Conservation (phyloP, 2,888 invertebrate species). For the Masnerella sp. region DNA sequence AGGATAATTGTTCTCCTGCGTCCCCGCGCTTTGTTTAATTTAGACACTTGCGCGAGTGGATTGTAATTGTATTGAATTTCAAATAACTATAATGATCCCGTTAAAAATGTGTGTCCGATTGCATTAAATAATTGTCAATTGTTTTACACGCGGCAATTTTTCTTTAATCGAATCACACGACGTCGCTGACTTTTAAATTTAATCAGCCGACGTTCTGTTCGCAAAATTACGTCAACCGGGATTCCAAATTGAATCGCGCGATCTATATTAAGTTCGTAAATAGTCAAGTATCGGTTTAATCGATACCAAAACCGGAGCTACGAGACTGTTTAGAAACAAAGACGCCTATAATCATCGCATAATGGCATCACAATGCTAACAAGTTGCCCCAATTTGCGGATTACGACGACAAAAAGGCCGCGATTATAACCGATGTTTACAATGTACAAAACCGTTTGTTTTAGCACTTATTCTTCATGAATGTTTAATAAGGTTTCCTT, state of each 20-base stretch:
- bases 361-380: constrained; percentile 2
- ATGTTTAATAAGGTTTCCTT: constrained; percentile 32
- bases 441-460: constrained; percentile 5
- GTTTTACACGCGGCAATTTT: background rate
- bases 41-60: constrained; percentile 26
- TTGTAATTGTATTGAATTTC: constrained; percentile 36
- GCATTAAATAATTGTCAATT: constrained; percentile 12
- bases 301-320: background rate
- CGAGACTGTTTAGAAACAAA: background rate
- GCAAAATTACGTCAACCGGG: too few relatives aligned
- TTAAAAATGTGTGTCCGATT: constrained; percentile 13
- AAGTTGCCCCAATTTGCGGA: constrained; percentile 2
- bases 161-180: too few relatives aligned
- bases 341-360: background rate
- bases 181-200: background rate
- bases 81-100: constrained; percentile 13
- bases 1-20: constrained; percentile 25
- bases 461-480: constrained; percentile 27
- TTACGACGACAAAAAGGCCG: background rate
- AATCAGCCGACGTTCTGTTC: too few relatives aligned
- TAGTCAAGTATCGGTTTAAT: background rate
- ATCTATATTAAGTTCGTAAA: background rate
- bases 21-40: constrained; percentile 28
- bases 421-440: constrained; percentile 6
- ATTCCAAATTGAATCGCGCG: background rate